Evolutionary conservation across 1,140 invertebrate species (phyloP), one percentile per base, ranked within the genome.

Genomic region (Pogonus chalceus): DNA sequence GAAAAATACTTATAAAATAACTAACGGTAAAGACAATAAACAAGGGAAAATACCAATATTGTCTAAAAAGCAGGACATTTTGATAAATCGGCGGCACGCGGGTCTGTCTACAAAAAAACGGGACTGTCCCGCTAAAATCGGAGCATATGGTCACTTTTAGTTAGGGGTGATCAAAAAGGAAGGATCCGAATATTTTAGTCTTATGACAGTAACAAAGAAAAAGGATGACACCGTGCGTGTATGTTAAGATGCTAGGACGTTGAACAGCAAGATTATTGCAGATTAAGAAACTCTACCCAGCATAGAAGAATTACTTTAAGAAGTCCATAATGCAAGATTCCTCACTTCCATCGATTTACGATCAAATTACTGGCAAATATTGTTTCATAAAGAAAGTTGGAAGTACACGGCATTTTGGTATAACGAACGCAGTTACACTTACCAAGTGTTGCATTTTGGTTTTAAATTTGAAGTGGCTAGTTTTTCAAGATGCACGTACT

Each of bases 361-460:
- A 14, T 62, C 61, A 47, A 62, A 61, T 1, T 71, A 71, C 51
- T 69, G 68, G 57, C 68, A 69, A 56, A 61, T 69, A 14, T 58
- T 61, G 0, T 53, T 70, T 18, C 49, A 37, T 2, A 22, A 53
- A 26, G 49, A 63, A 2, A 63, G 62, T 24, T 55, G 51, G 12
- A 59, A 65, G 23, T 68, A 63, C 51, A 69, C 68, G 1, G 62
- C 63, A 0, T 71, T 69, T 55, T 26, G 60, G 3, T 63, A 63
- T 56, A 59, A 66, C 48, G 57, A 57, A 0, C 57, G 59, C 51
- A 55, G 59, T 16, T 69, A 66, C 54, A 58, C 62, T 0, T 70
- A 66, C 52, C 54, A 59, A 47, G 59, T 62, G 0, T 43, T 71
- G 3, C 67, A 64, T 1, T 69, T 70, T 50, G 66, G 68, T 0